phyloP scores from a whole-genome alignment of 2,888 invertebrate species.

The Macaria notata region DNA sequence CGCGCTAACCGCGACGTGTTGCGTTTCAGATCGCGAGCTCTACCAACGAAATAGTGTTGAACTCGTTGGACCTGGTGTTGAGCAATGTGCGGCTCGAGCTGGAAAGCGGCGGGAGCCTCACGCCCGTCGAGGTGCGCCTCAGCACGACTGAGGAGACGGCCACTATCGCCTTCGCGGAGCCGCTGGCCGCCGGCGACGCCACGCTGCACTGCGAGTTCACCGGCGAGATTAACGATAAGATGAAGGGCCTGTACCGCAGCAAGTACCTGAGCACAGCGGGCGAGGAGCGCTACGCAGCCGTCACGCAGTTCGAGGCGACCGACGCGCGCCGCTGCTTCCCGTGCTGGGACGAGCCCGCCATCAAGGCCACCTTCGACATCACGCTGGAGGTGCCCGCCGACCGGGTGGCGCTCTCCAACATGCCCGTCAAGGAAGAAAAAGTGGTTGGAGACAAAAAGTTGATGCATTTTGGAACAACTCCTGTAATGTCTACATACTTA shows the following conservation, averaged over 20 bases:
- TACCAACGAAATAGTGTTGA: constrained; percentile 87
- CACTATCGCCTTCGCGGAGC: constrained; percentile 84
- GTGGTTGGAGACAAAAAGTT: constrained; percentile 73
- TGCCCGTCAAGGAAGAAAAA: constrained; percentile 85
- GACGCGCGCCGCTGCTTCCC: constrained; percentile 97
- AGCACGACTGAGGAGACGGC: constrained; percentile 86
- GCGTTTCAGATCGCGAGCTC: constrained; percentile 85
- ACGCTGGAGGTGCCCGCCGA: constrained; percentile 90
- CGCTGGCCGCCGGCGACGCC: constrained; percentile 81
- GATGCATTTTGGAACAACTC: constrained; percentile 91
- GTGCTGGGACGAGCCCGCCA: constrained; percentile 98
- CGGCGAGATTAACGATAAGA: constrained; percentile 95
- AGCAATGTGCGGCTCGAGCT: constrained; percentile 81
- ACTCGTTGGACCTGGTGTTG: constrained; percentile 89
- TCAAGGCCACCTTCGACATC: constrained; percentile 97
- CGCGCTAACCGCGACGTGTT: constrained; percentile 44
- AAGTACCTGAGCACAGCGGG: constrained; percentile 90
- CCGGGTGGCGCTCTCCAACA: constrained; percentile 95
- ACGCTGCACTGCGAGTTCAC: constrained; percentile 87
- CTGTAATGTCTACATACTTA: constrained; percentile 97
- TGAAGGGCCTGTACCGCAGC: constrained; percentile 97
- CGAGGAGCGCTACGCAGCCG: constrained; percentile 91
- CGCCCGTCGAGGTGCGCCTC: constrained; percentile 63
- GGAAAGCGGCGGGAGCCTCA: constrained; percentile 62
- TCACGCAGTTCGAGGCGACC: constrained; percentile 95